These are phyloP conservation scores for Galerucella calmariensis DNA, from an alignment of 2,888 invertebrate genomes.

Conservation along the genomic window DNA sequence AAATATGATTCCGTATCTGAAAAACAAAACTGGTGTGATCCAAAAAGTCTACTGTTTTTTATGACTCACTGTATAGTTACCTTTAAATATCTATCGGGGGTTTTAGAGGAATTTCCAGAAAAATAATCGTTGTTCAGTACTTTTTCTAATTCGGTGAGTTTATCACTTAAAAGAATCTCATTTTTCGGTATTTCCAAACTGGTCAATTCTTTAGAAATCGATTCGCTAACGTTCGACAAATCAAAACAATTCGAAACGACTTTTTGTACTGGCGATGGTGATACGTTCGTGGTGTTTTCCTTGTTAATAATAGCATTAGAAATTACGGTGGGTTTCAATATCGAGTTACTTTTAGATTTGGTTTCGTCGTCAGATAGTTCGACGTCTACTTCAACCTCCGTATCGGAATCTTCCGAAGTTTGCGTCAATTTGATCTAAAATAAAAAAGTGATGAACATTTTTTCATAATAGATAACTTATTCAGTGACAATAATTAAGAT, in stretches of 20 bases:
- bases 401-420: constrained; percentile 56
- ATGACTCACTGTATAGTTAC: constrained; percentile 48
- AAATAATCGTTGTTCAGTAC: constrained; percentile 70
- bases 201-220: constrained; percentile 52
- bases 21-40: constrained; percentile 30
- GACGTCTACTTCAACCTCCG: constrained; percentile 71
- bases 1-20: constrained; percentile 70
- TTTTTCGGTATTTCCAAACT: constrained; percentile 64
- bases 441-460: not conserved
- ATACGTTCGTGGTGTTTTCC: not conserved
- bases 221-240: constrained; percentile 49
- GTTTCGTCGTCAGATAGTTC: constrained; percentile 67
- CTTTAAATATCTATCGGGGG: constrained; percentile 69
- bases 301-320: not conserved
- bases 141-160: constrained; percentile 68
- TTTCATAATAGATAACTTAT: too few species aligned
- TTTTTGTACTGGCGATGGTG: not conserved
- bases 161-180: constrained; percentile 63
- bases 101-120: constrained; percentile 68
- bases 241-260: constrained; percentile 32
- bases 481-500: too few species aligned
- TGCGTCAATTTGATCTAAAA: constrained; percentile 60
- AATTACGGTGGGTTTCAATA: constrained; percentile 13
- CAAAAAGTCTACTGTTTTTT: too few species aligned
- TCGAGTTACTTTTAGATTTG: not conserved